These are phyloP conservation scores for Eurystomus glaucurus DNA, from an alignment of 2,797 vertebrate genomes.

Conservation along the genomic window DNA sequence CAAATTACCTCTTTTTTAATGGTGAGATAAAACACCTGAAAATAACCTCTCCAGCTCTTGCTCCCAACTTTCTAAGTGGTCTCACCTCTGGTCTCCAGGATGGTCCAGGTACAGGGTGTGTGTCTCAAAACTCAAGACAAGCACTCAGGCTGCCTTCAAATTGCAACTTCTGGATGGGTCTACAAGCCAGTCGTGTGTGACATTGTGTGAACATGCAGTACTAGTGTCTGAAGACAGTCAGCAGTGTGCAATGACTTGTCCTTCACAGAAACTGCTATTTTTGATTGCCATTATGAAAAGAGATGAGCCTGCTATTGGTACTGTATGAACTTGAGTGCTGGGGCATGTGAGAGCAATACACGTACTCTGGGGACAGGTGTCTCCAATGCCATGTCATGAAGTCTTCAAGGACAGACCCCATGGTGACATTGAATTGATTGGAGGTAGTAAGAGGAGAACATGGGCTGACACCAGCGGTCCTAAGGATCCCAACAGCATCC, in stretches of 20 bases:
- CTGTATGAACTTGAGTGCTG: neutral
- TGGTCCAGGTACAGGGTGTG: neutral
- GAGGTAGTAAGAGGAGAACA: neutral
- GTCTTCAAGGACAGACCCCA: neutral
- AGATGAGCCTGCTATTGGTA: neutral
- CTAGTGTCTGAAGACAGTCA: neutral
- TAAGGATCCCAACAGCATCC: neutral
- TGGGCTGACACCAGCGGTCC: neutral
- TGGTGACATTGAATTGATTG: accelerated
- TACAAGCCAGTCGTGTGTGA: neutral
- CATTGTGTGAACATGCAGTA: neutral
- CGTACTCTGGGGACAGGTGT: accelerated
- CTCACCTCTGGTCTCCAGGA: neutral
- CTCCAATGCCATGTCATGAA: neutral
- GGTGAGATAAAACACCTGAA: neutral
- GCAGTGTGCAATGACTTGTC: neutral
- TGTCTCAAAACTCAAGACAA: neutral
- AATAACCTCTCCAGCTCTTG: neutral
- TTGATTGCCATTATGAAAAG: neutral
- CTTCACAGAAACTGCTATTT: neutral
- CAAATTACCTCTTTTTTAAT: neutral
- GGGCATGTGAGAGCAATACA: neutral
- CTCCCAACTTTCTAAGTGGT: neutral
- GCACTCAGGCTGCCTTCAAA: neutral
- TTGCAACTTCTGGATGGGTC: neutral